Conservation (phyloP, 2,797 vertebrate genomes). For the Rhadinocentrus ornatus region DNA sequence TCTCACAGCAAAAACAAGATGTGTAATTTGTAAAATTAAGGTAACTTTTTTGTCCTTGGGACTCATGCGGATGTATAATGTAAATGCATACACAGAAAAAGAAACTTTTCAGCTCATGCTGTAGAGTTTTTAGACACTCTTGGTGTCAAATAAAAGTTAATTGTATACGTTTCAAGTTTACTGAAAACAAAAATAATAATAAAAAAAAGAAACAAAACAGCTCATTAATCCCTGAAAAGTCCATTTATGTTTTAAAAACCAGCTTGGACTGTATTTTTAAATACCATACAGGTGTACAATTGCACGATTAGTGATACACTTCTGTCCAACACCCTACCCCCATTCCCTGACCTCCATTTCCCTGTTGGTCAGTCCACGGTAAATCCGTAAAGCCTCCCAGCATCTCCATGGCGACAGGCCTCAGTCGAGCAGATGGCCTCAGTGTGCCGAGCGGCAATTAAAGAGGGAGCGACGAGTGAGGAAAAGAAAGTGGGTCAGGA, state of each 20-base stretch:
- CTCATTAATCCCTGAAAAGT: conserved; percentile 5
- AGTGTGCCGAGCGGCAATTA: conserved; percentile 87
- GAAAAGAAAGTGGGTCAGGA: conserved; percentile 81
- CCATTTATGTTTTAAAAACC: not conserved
- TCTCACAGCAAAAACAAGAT: not conserved
- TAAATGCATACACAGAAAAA: not conserved
- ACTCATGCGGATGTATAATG: conserved; percentile 15
- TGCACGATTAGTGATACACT: conserved; percentile 32
- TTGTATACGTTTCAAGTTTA: not conserved
- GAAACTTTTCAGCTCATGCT: not conserved
- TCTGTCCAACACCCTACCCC: conserved; percentile 62
- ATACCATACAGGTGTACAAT: conserved; percentile 40
- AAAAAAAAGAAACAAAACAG: not conserved
- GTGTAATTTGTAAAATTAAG: conserved; percentile 6
- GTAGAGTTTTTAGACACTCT: not conserved
- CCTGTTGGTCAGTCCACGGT: conserved; percentile 78
- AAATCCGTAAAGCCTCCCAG: conserved; percentile 93
- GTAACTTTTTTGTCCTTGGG: not conserved
- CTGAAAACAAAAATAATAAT: no score
- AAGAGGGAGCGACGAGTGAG: conserved; percentile 80
- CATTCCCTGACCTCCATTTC: conserved; percentile 79
- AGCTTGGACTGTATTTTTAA: not conserved
- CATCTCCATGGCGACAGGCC: conserved; percentile 88
- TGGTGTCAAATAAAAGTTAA: conserved; percentile 9
- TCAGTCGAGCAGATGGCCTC: conserved; percentile 92